phyloP scores from a whole-genome alignment of 2,797 vertebrate species.

The Melopsittacus undulatus region DNA sequence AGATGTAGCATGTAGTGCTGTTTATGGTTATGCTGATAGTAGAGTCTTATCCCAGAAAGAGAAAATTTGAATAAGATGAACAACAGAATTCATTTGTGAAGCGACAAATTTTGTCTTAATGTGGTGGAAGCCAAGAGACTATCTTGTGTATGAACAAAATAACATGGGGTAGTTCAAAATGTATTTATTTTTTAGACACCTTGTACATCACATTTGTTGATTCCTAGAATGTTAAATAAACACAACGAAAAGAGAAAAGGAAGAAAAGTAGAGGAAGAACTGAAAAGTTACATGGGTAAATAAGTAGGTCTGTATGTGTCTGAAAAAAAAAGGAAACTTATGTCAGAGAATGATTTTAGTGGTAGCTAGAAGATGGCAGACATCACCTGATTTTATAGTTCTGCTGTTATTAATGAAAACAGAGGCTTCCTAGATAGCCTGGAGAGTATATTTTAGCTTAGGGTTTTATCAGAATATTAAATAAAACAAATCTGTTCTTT shows the following conservation, averaged over 20 bases:
- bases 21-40: neutral
- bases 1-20: fast-evolving
- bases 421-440: neutral
- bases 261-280: neutral
- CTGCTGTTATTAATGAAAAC: neutral
- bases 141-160: neutral
- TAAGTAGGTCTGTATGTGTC: neutral
- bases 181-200: neutral
- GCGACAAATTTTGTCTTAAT: neutral
- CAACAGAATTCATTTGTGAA: neutral
- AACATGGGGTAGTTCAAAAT: fast-evolving
- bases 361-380: neutral
- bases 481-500: neutral
- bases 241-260: neutral
- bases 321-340: neutral
- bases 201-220: neutral
- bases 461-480: neutral
- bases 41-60: neutral
- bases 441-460: neutral
- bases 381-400: neutral
- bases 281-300: neutral
- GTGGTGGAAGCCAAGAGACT: neutral
- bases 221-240: neutral
- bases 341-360: neutral
- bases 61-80: neutral